Percentiles rank a stretch among this genome's conserved stretches.
Evolutionary conservation across 2,113 vertebrate species (phyloP).

Genomic region (Marmota flaviventris): DNA sequence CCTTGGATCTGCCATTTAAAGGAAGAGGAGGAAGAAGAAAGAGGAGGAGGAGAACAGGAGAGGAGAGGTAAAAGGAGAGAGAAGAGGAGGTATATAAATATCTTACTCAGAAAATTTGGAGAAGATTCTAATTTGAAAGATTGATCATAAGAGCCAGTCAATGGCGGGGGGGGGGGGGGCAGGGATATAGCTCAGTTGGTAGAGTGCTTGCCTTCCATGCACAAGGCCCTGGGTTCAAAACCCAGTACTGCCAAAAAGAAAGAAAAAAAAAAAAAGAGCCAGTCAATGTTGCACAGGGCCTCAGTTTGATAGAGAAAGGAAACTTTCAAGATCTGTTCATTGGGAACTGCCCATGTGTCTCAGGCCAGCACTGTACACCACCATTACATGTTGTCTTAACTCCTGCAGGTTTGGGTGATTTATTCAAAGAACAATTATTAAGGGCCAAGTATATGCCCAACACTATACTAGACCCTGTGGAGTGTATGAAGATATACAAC

Average conservation of each 20-base stretch:
- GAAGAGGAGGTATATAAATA: neutral
- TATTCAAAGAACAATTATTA: neutral
- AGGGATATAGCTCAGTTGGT: too few species aligned
- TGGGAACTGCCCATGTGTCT: neutral
- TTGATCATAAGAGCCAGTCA: neutral
- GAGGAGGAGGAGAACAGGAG: too few species aligned
- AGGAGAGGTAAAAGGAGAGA: too few species aligned
- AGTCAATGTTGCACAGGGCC: neutral
- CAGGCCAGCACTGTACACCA: neutral
- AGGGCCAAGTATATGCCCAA: neutral
- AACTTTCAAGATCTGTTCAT: neutral
- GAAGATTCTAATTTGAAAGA: slow-evolving; percentile 18
- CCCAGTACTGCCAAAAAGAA: too few species aligned
- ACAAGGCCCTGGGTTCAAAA: too few species aligned
- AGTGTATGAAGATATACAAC: neutral
- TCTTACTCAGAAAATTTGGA: neutral
- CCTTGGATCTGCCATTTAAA: neutral
- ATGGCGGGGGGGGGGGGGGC: too few species aligned
- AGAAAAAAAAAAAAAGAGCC: neutral
- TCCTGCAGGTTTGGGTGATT: neutral
- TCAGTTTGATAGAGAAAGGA: neutral
- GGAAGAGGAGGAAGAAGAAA: neutral
- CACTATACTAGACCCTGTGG: neutral
- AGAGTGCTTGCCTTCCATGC: too few species aligned
- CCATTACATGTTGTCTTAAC: neutral